Percentiles rank a stretch among this genome's conserved stretches.
phyloP scores from a whole-genome alignment of 30 jellyfish, hydroid and myxozoan species.

The Catostylus mosaicus region DNA sequence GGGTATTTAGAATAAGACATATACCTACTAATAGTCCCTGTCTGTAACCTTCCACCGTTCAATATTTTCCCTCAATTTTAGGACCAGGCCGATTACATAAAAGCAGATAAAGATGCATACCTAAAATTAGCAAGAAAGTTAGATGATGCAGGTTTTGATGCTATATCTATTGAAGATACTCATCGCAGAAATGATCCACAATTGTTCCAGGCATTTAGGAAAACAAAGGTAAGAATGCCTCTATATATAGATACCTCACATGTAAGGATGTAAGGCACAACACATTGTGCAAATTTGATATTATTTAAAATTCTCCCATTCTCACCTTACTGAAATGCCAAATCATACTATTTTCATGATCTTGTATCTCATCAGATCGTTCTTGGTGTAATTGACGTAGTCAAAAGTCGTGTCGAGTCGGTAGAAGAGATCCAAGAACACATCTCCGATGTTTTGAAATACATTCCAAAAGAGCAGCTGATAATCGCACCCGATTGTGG shows the following conservation, averaged over 20 bases:
- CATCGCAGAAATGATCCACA: conserved; percentile 71
- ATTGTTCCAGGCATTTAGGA: conserved; percentile 47
- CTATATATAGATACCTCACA: background rate
- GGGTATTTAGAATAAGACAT: no score
- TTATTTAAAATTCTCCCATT: background rate
- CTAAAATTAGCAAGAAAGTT: conserved; percentile 49
- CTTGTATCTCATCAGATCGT: conserved; percentile 59
- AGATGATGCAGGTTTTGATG: conserved; percentile 64
- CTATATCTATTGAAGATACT: conserved; percentile 72
- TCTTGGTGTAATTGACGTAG: conserved; percentile 88
- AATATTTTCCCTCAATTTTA: no score
- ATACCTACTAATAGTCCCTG: no score
- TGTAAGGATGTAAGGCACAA: background rate
- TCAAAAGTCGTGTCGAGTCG: conserved; percentile 78
- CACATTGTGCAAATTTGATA: background rate
- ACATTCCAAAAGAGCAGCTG: conserved; percentile 69
- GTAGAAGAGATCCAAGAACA: conserved; percentile 79
- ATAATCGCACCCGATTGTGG: conserved; percentile 89
- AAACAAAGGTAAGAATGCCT: conserved; percentile 51
- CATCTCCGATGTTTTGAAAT: conserved; percentile 66
- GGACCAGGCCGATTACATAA: conserved; percentile 82
- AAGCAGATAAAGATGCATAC: conserved; percentile 76
- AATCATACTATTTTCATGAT: no score
- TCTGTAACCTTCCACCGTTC: no score
- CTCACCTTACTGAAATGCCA: no score